phyloP scores from a whole-genome alignment of 23 tunicate species.

The Halocynthia aurantium region DNA sequence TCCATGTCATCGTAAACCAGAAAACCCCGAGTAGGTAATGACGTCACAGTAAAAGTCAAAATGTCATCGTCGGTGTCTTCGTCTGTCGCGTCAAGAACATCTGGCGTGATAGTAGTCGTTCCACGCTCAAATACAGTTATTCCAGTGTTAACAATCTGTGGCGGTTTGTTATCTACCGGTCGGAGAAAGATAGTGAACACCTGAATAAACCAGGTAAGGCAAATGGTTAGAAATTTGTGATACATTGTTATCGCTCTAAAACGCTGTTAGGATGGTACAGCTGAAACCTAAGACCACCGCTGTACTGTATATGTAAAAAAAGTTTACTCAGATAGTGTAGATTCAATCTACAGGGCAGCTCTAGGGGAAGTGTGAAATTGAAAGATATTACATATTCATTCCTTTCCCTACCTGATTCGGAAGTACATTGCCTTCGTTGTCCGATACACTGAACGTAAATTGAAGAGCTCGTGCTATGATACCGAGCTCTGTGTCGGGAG shows the following conservation, averaged over 20 bases:
- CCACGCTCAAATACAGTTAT: constrained; percentile 69
- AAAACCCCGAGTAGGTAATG: constrained; percentile 53
- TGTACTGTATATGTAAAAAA: too few species aligned
- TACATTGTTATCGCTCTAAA: too few species aligned
- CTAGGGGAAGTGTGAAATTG: too few species aligned
- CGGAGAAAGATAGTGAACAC: constrained; percentile 68
- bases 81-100: constrained; percentile 85
- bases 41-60: constrained; percentile 49
- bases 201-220: constrained; percentile 7
- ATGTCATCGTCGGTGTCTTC: constrained; percentile 73
- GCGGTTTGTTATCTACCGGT: constrained; percentile 97
- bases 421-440: constrained; percentile 73
- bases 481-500: constrained; percentile 93
- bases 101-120: constrained; percentile 51
- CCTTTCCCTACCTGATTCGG: constrained; percentile 61
- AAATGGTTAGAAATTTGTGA: too few species aligned
- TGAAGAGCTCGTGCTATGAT: constrained; percentile 71
- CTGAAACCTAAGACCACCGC: too few species aligned
- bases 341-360: too few species aligned
- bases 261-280: too few species aligned
- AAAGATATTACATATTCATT: not conserved
- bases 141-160: constrained; percentile 83
- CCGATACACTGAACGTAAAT: constrained; percentile 67
- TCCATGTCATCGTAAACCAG: constrained; percentile 42
- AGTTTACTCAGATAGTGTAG: too few species aligned